Base-by-base conservation (phyloP, 2,797 vertebrate genomes). In the Coreius guichenoti region DNA sequence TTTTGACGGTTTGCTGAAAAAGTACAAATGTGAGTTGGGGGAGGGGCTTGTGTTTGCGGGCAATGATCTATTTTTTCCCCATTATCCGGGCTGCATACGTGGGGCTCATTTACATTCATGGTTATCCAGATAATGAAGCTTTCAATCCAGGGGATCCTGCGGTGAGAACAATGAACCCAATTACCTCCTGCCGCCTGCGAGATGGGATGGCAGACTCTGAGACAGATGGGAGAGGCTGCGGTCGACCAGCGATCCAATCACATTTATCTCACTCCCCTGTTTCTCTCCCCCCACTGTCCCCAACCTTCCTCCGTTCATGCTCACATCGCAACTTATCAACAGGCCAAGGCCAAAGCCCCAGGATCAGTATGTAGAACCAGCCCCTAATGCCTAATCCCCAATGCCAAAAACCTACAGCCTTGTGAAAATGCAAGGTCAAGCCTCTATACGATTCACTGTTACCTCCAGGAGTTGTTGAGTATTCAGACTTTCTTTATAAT, bases 41-140 rank as follows among this genome's bases (percentile, higher is more conserved):
- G 91, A 90, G 90, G 90, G 89, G 90, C 90, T 92, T 91, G 89
- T 90, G 85, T 87, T 89, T 89, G 87, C 5, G 82, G 90, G 93
- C 93, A 91, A 93, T 95, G 94, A 96, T 96, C 92, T 95, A 95
- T 95, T 94, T 95, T 95, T 95, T 92, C 92, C 75, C 94, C 90
- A 95, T 96, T 96, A 95, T 91, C 91, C 91, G 33, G 72, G 88
- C 93, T 94, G 94, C 92, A 94, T 95, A 94, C 91, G 90, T 94
- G 94, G 92, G 94, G 90, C 94, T 95, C 94, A 95, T 95, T 95
- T 95, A 96, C 95, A 96, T 96, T 96, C 95, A 96, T 95, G 95
- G 94, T 95, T 96, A 96, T 96, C 94, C 95, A 95, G 95, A 96
- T 96, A 96, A 96, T 96, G 95, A 96, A 96, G 95, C 95, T 96